Evolutionary conservation across 1,140 invertebrate species (phyloP), one percentile per base, ranked within the genome.

Genomic region (Leptopilina clavipes): DNA sequence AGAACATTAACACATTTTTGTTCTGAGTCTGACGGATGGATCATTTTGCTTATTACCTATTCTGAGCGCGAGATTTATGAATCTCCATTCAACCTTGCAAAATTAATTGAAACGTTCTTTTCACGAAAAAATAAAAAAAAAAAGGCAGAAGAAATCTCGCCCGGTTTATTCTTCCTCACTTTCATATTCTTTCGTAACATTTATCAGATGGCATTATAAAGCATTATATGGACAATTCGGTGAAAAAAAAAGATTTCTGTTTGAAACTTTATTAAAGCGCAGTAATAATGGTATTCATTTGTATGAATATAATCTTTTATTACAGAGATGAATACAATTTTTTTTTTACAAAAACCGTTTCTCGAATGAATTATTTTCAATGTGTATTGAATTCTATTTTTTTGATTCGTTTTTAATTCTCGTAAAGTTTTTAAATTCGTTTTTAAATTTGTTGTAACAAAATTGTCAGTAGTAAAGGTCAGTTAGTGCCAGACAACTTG

Each of bases 1-100:
- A 65, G 19, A 65, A 31, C 59, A 65, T 65, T 65, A 65, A 65
- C 59, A 65, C 59, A 65, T 65, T 65, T 65, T 65, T 65, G 56
- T 65, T 14, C 59, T 31, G 25, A 65, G 25, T 31, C 59, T 31
- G 59, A 65, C 22, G 59, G 25, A 65, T 65, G 11, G 22, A 65
- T 37, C 14, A 65, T 65, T 65, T 31, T 65, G 12, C 59, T 65
- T 65, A 37, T 65, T 65, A 65, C 59, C 22, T 65, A 65, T 65
- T 22, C 59, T 31, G 14, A 65, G 22, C 59, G 59, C 59, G 59
- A 65, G 59, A 65, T 65, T 65, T 37, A 65, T 65, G 12, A 65
- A 37, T 65, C 59, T 65, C 22, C 25, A 37, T 65, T 37, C 59
- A 31, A 12, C 59, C 25, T 11, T 10, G 22, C 25, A 31, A 65